Evolutionary conservation across 2,888 invertebrate genomes (phyloP), one percentile per base, ranked within the genome.

Genomic region (Brachycybe producta): DNA sequence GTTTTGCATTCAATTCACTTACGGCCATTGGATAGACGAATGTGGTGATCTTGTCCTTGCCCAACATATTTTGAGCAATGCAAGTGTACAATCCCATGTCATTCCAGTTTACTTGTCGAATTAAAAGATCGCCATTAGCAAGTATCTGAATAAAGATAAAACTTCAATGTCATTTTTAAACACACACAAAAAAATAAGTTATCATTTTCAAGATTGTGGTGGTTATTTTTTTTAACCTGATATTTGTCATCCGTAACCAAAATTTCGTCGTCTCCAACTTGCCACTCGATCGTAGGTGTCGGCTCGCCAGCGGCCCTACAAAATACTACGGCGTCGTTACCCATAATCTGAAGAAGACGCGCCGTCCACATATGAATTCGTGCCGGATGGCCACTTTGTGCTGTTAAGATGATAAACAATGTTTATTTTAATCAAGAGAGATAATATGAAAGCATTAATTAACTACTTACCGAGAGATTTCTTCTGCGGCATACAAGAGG

Each of bases 381-480:
- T 3, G 54, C 44, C 1, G 42, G 35, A 8, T 23, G 30, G 19
- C 30, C 51, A 40, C 7, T 17, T 11, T 15, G 15, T 38, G 15
- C 7, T 8, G 8, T 7, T 15, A 38, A 38, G n/a, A 23, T 40
- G n/a, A 3, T 19, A 19, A n/a, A n/a, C 40, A 40, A n/a, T 23
- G 15, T 38, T 38, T 17, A 7, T 38, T 17, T n/a, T 17, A n/a
- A n/a, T 7, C 7, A 11, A 38, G 15, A 7, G 38, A 11, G n/a
- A 13, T n/a, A 38, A 7, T 17, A 13, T 17, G 15, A 38, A 38
- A 38, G 7, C 8, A 11, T 11, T 38, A 11, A 7, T 3, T 40
- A 19, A 3, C n/a, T 17, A 17, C 40, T 40, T 44, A 56, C 56
- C 55, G 17, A 52, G 55, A 21, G 54, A 51, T 34, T 56, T 56